phyloP scores from a whole-genome alignment of 2,888 invertebrate genomes.

The Druceiella hillmani region DNA sequence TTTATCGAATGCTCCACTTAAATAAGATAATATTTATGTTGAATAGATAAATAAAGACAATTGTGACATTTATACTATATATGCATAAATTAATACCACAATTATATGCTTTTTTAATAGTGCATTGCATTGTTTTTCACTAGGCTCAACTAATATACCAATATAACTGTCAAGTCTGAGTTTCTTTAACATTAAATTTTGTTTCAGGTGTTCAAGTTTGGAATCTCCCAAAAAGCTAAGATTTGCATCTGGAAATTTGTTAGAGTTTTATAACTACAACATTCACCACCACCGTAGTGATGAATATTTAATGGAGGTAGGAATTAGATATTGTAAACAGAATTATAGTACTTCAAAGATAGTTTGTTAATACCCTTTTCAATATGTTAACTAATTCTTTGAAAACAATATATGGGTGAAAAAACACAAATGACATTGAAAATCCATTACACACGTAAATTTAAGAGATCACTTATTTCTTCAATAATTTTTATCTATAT shows the following conservation, averaged over 20 bases:
- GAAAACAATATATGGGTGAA: too few relatives aligned
- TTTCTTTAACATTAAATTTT: background rate
- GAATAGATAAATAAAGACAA: background rate
- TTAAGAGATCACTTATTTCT: too few relatives aligned
- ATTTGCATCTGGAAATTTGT: slow-evolving; percentile 66
- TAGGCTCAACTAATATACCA: background rate
- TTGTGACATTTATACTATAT: background rate
- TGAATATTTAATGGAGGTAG: slow-evolving; percentile 48
- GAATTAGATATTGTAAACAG: too few relatives aligned
- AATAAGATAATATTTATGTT: too few relatives aligned
- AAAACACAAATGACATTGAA: too few relatives aligned
- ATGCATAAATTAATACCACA: background rate
- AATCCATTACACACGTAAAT: too few relatives aligned
- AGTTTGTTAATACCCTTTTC: too few relatives aligned
- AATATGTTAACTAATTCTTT: too few relatives aligned
- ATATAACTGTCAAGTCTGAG: background rate
- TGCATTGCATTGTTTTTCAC: background rate
- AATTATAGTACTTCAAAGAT: too few relatives aligned
- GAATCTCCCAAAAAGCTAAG: slow-evolving; percentile 80
- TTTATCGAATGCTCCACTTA: too few relatives aligned
- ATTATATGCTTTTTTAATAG: too few relatives aligned
- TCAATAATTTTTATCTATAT: too few relatives aligned
- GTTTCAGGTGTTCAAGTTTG: slow-evolving; percentile 65
- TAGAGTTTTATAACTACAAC: slow-evolving; percentile 52
- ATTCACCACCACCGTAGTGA: slow-evolving; percentile 48